phyloP scores from a whole-genome alignment of 2,797 vertebrate species.

The Clarias laeviceps region DNA sequence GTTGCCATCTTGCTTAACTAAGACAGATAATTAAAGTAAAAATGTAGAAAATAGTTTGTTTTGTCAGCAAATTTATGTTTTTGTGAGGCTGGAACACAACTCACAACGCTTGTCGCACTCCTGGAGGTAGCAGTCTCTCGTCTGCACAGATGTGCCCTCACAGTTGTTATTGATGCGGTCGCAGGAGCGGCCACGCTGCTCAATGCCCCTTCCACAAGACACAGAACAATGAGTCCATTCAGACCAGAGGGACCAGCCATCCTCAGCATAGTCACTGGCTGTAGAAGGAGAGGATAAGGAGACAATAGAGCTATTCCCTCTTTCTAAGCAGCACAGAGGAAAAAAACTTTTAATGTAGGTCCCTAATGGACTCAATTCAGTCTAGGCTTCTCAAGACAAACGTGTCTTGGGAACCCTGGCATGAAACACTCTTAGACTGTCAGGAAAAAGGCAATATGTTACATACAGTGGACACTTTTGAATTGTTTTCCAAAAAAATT shows the following conservation, averaged over 20 bases:
- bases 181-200: conserved; percentile 96
- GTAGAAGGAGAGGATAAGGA: conserved; percentile 59
- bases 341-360: conserved; percentile 66
- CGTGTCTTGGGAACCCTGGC: conserved; percentile 53
- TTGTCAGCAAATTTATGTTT: background rate
- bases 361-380: conserved; percentile 69
- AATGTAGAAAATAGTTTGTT: conserved; percentile 16
- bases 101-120: conserved; percentile 98
- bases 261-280: conserved; percentile 95
- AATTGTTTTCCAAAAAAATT: conserved; percentile 59
- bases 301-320: conserved; percentile 69
- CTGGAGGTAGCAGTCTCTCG: conserved; percentile 93
- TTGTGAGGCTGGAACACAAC: conserved; percentile 58
- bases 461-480: conserved; percentile 57
- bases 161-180: conserved; percentile 98
- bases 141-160: conserved; percentile 96
- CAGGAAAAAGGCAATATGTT: conserved; percentile 50
- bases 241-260: conserved; percentile 98
- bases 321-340: conserved; percentile 59
- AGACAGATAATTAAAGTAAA: conserved; percentile 32
- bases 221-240: conserved; percentile 98
- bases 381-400: conserved; percentile 59
- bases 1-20: conserved; percentile 95
- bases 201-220: conserved; percentile 94
- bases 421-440: conserved; percentile 49